Evolutionary conservation across 2,888 invertebrate genomes (phyloP), one percentile per base, ranked within the genome.

Genomic region (Ectemnius continuus): DNA sequence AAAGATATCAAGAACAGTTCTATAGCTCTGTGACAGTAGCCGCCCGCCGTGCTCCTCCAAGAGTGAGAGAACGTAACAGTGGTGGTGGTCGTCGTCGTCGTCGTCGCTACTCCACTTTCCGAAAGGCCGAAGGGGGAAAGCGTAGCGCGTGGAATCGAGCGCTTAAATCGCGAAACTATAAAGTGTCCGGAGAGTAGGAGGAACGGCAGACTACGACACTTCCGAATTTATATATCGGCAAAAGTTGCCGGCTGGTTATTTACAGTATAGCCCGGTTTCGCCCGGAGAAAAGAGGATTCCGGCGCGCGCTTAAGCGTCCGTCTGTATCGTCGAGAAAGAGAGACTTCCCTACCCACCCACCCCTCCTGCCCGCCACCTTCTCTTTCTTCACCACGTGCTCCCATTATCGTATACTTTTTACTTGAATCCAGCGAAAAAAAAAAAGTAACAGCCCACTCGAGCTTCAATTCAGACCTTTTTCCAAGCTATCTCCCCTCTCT

Each of bases 381-480:
- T 23, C 23, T 23, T 23, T 23, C 23, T 23, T 52, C 52, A 36
- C 36, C 36, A 36, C 36, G 36, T 36, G 52, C 52, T 52, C 14
- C 52, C 52, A 52, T 52, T 52, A 52, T 52, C 52, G 52, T 52
- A 52, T 52, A 52, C 52, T 52, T 16, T 16, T 52, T 52, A 52
- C 16, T 52, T 52, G n/a, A 16, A 52, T 14, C n/a, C 52, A 16
- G 4, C 8, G 23, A 3, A 23, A 23, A 23, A 23, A 2, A 20
- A 48, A 48, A 6, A n/a, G 16, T 14, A 52, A 14, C n/a, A 52
- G 16, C n/a, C 52, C 52, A 52, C 52, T 52, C 52, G 52, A 52
- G 52, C 36, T 36, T 36, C 36, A 36, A 36, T 36, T 36, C 36
- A 36, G 36, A 36, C 36, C 36, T 36, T 36, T 36, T 36, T 36